Conservation (phyloP, 2,888 invertebrate species). For the Sylvicola fuscatus region DNA sequence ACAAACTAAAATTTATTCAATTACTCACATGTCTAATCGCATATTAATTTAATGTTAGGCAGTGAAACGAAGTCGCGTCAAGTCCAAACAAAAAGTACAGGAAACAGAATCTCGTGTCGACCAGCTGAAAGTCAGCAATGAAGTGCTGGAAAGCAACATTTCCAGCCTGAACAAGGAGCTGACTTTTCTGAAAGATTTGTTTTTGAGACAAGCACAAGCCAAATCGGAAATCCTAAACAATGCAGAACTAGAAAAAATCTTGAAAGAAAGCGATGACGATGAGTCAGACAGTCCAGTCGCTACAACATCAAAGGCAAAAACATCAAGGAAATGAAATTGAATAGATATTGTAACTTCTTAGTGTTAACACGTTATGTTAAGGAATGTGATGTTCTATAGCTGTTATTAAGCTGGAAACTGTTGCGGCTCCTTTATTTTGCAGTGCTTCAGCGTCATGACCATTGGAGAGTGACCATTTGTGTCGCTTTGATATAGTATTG, state of each 20-base stretch:
- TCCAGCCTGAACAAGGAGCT: conserved; percentile 63
- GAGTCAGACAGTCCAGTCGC: not conserved
- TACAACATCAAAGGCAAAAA: not conserved
- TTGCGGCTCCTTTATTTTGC: no score
- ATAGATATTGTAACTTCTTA: no score
- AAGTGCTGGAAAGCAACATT: conserved; percentile 58
- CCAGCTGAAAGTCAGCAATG: conserved; percentile 56
- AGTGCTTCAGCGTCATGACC: no score
- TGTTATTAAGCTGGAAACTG: no score
- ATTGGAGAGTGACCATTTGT: no score
- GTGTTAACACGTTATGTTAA: no score
- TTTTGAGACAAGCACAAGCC: conserved; percentile 57
- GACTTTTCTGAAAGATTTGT: conserved; percentile 58
- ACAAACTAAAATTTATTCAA: no score
- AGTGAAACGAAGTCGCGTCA: conserved; percentile 61
- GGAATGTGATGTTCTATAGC: no score
- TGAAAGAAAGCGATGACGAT: not conserved
- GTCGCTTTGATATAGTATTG: no score
- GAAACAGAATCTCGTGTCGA: conserved; percentile 56
- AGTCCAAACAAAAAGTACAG: conserved; percentile 54
- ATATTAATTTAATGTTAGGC: conserved; percentile 38
- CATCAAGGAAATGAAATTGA: no score
- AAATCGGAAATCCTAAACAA: conserved; percentile 9
- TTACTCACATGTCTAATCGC: no score
- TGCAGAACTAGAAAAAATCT: not conserved